Evolutionary conservation across 2,888 invertebrate genomes (phyloP).

Genomic region (Drosophila anomelani): DNA sequence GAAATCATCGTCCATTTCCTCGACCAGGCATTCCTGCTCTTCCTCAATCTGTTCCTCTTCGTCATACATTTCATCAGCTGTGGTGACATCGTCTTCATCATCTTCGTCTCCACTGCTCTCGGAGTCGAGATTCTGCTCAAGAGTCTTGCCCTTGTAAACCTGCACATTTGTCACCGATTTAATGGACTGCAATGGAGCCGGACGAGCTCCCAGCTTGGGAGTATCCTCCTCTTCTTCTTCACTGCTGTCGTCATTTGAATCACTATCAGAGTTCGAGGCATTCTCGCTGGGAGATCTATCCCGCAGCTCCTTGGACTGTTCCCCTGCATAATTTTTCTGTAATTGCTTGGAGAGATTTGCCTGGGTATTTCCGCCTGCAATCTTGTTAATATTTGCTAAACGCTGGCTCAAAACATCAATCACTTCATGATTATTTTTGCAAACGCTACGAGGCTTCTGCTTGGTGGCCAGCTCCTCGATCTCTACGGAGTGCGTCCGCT

Average conservation of each 20-base stretch:
- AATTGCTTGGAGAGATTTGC: slow-evolving; percentile 72
- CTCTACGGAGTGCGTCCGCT: slow-evolving; percentile 69
- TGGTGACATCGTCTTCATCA: slow-evolving; percentile 82
- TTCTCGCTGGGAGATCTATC: slow-evolving; percentile 79
- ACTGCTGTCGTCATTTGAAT: slow-evolving; percentile 43
- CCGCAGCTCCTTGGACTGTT: slow-evolving; percentile 73
- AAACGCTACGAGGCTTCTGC: slow-evolving; percentile 48
- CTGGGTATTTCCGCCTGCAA: slow-evolving; percentile 68
- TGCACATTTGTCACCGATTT: slow-evolving; percentile 86
- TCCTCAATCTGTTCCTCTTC: slow-evolving; percentile 76
- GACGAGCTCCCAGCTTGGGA: slow-evolving; percentile 52
- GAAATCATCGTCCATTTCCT: slow-evolving; percentile 78
- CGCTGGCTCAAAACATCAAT: slow-evolving; percentile 79
- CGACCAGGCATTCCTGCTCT: slow-evolving; percentile 61
- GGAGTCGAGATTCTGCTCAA: slow-evolving; percentile 47
- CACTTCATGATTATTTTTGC: slow-evolving; percentile 68
- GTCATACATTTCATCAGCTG: slow-evolving; percentile 82
- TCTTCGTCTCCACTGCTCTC: slow-evolving; percentile 63
- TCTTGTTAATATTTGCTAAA: slow-evolving; percentile 75
- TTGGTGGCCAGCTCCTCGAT: slow-evolving; percentile 66
- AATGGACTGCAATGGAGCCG: slow-evolving; percentile 84
- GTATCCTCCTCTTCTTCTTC: slow-evolving; percentile 64
- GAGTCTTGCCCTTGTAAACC: slow-evolving; percentile 78
- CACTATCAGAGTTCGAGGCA: slow-evolving; percentile 67
- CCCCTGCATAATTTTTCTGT: slow-evolving; percentile 76